Percentiles rank a stretch among this genome's conserved stretches.
Evolutionary conservation across 1,140 invertebrate species (phyloP).

Genomic region (Rhopalosiphum maidis): DNA sequence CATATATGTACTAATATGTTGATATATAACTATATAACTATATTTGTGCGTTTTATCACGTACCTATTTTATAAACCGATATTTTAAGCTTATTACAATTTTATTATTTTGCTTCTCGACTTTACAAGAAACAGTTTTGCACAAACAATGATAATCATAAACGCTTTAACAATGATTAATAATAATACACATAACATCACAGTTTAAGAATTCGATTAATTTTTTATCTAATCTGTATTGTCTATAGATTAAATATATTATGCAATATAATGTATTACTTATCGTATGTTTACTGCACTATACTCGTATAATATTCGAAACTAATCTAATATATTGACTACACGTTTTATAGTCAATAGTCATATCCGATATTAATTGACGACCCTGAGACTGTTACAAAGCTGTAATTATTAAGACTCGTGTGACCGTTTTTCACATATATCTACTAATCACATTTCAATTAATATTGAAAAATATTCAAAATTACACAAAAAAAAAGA

Average conservation of each 20-base stretch:
- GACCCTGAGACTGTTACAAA: neutral
- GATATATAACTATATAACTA: neutral
- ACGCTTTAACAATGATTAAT: neutral
- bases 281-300: neutral
- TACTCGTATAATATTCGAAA: no score
- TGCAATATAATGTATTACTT: neutral
- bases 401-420: neutral
- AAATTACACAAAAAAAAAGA: neutral
- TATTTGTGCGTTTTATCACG: neutral
- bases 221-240: neutral
- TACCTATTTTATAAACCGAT: neutral
- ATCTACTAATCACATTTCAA: neutral
- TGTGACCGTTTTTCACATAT: neutral
- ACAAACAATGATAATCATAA: neutral
- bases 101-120: neutral
- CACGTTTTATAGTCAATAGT: no score
- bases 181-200: neutral
- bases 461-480: neutral
- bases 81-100: neutral
- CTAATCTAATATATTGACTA: no score
- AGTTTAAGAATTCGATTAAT: neutral
- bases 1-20: neutral
- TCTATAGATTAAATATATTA: neutral
- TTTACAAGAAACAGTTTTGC: neutral
- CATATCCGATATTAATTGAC: constrained; percentile 7